Evolutionary conservation across 2,888 invertebrate species (phyloP).

Genomic region (Operophtera brumata): DNA sequence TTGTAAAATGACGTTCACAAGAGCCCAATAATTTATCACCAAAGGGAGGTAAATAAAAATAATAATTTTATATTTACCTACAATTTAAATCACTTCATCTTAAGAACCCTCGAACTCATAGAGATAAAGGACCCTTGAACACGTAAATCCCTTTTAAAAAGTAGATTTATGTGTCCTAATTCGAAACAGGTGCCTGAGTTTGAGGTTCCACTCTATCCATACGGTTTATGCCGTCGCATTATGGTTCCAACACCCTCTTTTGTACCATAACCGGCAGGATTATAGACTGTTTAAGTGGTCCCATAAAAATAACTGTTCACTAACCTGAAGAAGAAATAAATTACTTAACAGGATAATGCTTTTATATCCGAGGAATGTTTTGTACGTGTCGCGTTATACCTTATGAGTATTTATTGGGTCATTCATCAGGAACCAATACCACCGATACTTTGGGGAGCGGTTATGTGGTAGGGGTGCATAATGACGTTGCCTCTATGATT

Average conservation of each 20-base stretch:
- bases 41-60: neutral
- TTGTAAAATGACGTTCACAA: too few species aligned
- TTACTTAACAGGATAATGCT: slow-evolving; percentile 79
- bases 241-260: slow-evolving; percentile 69
- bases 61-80: slow-evolving; percentile 31
- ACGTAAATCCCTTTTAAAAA: slow-evolving; percentile 48
- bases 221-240: slow-evolving; percentile 66
- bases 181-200: slow-evolving; percentile 60
- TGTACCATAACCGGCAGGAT: slow-evolving; percentile 70
- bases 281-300: slow-evolving; percentile 75
- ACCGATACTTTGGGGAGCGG: slow-evolving; percentile 71
- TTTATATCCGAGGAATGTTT: slow-evolving; percentile 74
- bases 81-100: slow-evolving; percentile 41
- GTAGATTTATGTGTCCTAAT: slow-evolving; percentile 61
- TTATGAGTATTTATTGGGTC: slow-evolving; percentile 79
- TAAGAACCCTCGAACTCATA: slow-evolving; percentile 36
- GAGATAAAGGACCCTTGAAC: slow-evolving; percentile 38
- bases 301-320: slow-evolving; percentile 74
- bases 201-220: slow-evolving; percentile 63
- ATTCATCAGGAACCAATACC: slow-evolving; percentile 75
- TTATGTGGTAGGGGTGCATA: slow-evolving; percentile 76
- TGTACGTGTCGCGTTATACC: slow-evolving; percentile 76
- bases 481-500: slow-evolving; percentile 66
- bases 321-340: slow-evolving; percentile 78
- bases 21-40: neutral